A percentile compares a stretch with the other conserved stretches of the same genome.
Conservation (phyloP, 2,113 vertebrate species). For the Forbesichthys papilliferus region DNA sequence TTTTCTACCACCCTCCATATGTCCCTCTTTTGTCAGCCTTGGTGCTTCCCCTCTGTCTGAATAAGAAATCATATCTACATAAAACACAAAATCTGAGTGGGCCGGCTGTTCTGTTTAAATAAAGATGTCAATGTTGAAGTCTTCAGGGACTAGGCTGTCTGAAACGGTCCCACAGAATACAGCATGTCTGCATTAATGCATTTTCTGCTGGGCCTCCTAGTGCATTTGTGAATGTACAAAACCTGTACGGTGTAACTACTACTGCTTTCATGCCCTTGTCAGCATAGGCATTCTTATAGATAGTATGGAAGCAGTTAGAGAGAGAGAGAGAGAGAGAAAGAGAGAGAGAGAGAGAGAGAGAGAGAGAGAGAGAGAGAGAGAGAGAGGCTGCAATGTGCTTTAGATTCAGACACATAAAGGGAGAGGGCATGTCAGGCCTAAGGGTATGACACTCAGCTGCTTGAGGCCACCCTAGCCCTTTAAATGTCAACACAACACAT, state of each 20-base stretch:
- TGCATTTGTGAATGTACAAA: conserved; percentile 58
- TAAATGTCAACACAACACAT: conserved; percentile 76
- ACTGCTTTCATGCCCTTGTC: conserved; percentile 52
- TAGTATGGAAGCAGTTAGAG: conserved; percentile 28
- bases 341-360: conserved; percentile 16
- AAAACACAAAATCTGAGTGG: conserved; percentile 8
- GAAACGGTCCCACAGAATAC: conserved; percentile 51
- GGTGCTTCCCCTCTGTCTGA: neutral
- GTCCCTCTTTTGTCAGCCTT: neutral
- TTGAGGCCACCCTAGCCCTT: conserved; percentile 77
- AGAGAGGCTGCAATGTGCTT: conserved; percentile 21
- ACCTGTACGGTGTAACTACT: conserved; percentile 47
- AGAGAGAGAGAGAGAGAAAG: neutral
- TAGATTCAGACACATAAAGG: conserved; percentile 12
- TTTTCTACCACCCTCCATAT: no score
- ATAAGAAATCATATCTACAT: conserved; percentile 15
- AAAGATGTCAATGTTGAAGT: conserved; percentile 29
- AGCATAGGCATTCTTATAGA: conserved; percentile 55
- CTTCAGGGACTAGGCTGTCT: conserved; percentile 43
- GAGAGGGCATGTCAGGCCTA: conserved; percentile 73
- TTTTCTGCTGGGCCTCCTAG: conserved; percentile 47
- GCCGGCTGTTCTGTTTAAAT: conserved; percentile 30
- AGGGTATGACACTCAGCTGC: conserved; percentile 73
- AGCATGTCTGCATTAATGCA: conserved; percentile 20
- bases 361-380: conserved; percentile 22